Conservation (phyloP, 53 echinoderm and acorn worm genomes). For the Temnopleurus reevesii region DNA sequence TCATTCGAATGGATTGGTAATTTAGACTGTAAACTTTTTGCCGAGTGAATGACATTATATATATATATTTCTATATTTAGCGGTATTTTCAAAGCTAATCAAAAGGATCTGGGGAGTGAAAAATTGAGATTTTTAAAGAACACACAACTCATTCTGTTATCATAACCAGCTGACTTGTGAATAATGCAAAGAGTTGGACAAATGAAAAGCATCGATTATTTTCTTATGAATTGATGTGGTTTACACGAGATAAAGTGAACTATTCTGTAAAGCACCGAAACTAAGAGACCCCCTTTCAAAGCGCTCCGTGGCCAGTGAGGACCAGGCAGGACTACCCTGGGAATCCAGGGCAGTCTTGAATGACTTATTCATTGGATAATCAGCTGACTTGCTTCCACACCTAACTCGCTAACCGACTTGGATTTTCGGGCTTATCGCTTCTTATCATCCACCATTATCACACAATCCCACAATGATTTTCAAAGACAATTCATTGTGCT, state of each 20-base stretch:
- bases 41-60: too few species aligned
- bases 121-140: too few species aligned
- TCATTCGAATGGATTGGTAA: too few species aligned
- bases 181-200: too few species aligned
- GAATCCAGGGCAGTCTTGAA: background rate
- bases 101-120: too few species aligned
- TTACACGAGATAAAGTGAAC: background rate
- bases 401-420: background rate
- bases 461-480: slow-evolving; percentile 20
- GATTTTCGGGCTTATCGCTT: background rate
- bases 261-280: background rate
- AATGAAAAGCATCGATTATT: background rate
- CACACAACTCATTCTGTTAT: too few species aligned
- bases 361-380: slow-evolving; percentile 31
- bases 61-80: too few species aligned
- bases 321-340: background rate
- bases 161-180: too few species aligned
- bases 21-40: too few species aligned
- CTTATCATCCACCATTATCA: slow-evolving; percentile 4
- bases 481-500: slow-evolving; percentile 32
- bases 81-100: too few species aligned
- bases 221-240: background rate
- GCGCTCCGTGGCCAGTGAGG: background rate
- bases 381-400: slow-evolving; percentile 13
- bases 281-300: background rate